phyloP scores from a whole-genome alignment of 1,140 invertebrate genomes.

The Drosophila repletoides region DNA sequence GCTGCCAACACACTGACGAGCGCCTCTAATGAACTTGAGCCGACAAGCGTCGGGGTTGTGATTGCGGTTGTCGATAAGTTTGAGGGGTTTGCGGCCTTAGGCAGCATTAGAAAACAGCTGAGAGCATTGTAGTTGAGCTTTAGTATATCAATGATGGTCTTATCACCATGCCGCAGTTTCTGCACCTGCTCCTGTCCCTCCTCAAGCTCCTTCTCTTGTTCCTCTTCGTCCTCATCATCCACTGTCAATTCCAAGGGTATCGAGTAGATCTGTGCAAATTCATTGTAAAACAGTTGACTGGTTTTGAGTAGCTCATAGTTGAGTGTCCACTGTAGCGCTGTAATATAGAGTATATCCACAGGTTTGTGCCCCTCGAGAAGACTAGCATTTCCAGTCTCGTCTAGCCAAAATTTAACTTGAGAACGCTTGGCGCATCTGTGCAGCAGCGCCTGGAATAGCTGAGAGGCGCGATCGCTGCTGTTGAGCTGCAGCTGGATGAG shows the following conservation, averaged over 20 bases:
- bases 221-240: constrained; percentile 21
- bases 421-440: constrained; percentile 37
- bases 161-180: constrained; percentile 67
- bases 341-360: constrained; percentile 67
- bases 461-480: constrained; percentile 63
- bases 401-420: constrained; percentile 58
- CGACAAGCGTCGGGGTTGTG: constrained; percentile 35
- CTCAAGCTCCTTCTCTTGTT: constrained; percentile 2
- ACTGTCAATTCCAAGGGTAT: constrained; percentile 67
- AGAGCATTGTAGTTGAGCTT: constrained; percentile 76
- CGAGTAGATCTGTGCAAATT: constrained; percentile 77
- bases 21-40: constrained; percentile 72
- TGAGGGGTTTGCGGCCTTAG: constrained; percentile 51
- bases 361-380: constrained; percentile 57
- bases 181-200: constrained; percentile 17
- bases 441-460: constrained; percentile 59
- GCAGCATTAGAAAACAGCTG: constrained; percentile 71
- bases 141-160: constrained; percentile 74
- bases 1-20: constrained; percentile 54
- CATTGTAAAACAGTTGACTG: constrained; percentile 75
- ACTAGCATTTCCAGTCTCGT: constrained; percentile 20
- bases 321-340: constrained; percentile 73
- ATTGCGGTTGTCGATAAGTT: constrained; percentile 22
- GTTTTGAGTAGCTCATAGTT: constrained; percentile 75
- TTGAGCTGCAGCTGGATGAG: constrained; percentile 74